These are phyloP conservation scores for Ctenosaura bakeri DNA, from an alignment of 2,797 vertebrate species.

Conservation along the genomic window DNA sequence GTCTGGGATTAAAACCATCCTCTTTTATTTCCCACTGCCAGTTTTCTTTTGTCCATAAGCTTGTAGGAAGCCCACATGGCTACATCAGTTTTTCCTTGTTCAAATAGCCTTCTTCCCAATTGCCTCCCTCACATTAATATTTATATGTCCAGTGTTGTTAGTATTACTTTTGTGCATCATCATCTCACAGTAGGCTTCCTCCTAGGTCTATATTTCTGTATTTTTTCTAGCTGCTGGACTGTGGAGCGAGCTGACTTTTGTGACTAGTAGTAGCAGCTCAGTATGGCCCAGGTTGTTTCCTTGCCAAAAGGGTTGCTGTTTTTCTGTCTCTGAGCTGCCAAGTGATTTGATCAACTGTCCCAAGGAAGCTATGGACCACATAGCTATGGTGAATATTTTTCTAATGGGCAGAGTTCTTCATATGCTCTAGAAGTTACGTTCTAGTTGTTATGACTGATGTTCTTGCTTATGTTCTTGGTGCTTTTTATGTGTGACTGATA, in stretches of 20 bases:
- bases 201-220: neutral
- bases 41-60: neutral
- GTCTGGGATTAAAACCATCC: too few relatives aligned
- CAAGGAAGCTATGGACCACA: neutral
- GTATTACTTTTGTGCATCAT: neutral
- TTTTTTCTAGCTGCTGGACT: neutral
- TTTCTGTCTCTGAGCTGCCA: neutral
- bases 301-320: neutral
- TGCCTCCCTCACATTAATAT: neutral
- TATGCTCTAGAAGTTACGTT: neutral
- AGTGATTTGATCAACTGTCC: neutral
- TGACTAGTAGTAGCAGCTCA: neutral
- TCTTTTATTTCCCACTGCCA: too few relatives aligned
- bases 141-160: neutral
- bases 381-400: neutral
- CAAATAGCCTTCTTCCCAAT: neutral
- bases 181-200: neutral
- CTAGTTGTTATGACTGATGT: neutral
- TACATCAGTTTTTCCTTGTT: neutral
- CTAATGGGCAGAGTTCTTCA: neutral
- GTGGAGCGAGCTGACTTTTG: neutral
- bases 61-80: neutral
- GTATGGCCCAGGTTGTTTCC: neutral
- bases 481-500: neutral
- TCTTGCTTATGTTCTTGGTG: neutral